Conservation (phyloP, 2,113 vertebrate genomes). For the human (Homo sapiens) region GRCh38 chr13:51404501-51405000, state of each 20-base stretch:
- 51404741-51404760: constrained; percentile 12
- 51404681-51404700: background rate
- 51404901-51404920: constrained; percentile 21
- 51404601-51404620: background rate
- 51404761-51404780: background rate
- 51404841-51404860: background rate
- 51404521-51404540: background rate
- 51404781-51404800: constrained; percentile 21
- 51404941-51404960: background rate
- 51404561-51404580: background rate
- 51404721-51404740: constrained; percentile 5
- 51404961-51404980: background rate
- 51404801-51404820: constrained; percentile 37
- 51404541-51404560: background rate
- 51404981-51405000: background rate
- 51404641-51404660: constrained; percentile 7
- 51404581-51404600: background rate
- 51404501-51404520: background rate
- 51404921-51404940: background rate
- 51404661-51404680: constrained; percentile 16
- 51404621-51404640: background rate
- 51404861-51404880: background rate
- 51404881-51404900: background rate
- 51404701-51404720: background rate
- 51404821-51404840: background rate